A percentile compares a stretch with the other conserved stretches of the same genome.
These are phyloP conservation scores for Eulemur albifrons DNA, from an alignment of 2,797 vertebrate species.

Conservation along the genomic window DNA sequence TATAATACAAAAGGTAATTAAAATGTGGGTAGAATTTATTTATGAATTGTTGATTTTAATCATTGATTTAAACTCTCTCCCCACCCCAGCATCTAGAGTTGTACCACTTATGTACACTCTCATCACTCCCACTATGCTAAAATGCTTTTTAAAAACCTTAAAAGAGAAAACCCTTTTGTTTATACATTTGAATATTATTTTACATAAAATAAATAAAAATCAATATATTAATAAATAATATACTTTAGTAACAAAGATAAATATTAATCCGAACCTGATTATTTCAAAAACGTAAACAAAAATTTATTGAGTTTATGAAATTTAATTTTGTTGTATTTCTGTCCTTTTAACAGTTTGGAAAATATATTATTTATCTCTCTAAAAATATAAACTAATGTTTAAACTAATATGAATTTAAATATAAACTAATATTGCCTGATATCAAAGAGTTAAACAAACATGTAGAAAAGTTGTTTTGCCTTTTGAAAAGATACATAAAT, in stretches of 20 bases:
- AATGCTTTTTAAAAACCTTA: neutral
- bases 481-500: neutral
- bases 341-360: neutral
- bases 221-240: neutral
- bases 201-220: neutral
- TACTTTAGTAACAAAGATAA: neutral
- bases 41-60: neutral
- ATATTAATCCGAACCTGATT: neutral
- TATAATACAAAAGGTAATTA: neutral
- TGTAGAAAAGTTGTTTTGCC: neutral
- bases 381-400: constrained; percentile 5
- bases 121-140: neutral
- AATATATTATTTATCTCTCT: neutral
- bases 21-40: neutral
- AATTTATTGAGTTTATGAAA: neutral
- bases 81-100: neutral
- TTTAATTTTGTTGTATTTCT: neutral
- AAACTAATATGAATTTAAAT: neutral
- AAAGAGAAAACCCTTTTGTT: neutral
- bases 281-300: neutral
- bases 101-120: neutral
- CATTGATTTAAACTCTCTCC: neutral
- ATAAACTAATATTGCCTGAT: neutral
- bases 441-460: neutral
- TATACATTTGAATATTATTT: neutral